phyloP scores from a whole-genome alignment of 92 coral and sea anemone species.

The Zoanthus sansibaricus region DNA sequence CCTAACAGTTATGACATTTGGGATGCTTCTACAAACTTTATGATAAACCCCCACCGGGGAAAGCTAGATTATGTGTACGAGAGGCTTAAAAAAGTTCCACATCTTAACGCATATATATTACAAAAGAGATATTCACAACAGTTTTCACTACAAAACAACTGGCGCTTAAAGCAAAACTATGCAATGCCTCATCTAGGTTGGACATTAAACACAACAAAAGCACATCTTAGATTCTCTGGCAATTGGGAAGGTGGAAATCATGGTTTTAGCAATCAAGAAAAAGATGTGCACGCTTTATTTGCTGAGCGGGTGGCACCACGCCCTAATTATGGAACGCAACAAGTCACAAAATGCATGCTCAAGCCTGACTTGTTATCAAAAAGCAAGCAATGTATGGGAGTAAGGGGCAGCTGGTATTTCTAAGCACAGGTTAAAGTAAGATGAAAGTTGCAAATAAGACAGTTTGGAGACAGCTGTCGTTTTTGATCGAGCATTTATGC shows the following conservation, averaged over 20 bases:
- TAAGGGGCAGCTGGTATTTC: not conserved
- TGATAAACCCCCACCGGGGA: constrained; percentile 75
- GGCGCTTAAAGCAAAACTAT: constrained; percentile 77
- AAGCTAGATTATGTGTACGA: constrained; percentile 59
- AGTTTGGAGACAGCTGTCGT: no score
- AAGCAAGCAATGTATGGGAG: not conserved
- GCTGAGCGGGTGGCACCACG: constrained; percentile 83
- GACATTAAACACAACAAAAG: constrained; percentile 70
- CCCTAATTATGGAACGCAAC: constrained; percentile 86
- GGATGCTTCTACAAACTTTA: constrained; percentile 81
- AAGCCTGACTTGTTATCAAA: not conserved
- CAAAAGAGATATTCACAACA: constrained; percentile 76
- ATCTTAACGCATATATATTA: constrained; percentile 73
- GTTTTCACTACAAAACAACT: constrained; percentile 68
- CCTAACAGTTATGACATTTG: constrained; percentile 70
- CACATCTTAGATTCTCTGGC: constrained; percentile 19
- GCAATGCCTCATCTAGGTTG: constrained; percentile 84
- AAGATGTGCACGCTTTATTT: constrained; percentile 89
- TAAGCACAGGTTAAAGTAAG: no score
- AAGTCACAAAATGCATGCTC: constrained; percentile 17
- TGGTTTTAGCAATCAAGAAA: constrained; percentile 63
- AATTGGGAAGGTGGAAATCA: constrained; percentile 62
- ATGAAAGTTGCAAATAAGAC: no score
- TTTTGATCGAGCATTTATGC: no score
- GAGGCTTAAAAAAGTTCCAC: constrained; percentile 69